Conservation (phyloP, 1,140 invertebrate genomes). For the Popillia japonica region DNA sequence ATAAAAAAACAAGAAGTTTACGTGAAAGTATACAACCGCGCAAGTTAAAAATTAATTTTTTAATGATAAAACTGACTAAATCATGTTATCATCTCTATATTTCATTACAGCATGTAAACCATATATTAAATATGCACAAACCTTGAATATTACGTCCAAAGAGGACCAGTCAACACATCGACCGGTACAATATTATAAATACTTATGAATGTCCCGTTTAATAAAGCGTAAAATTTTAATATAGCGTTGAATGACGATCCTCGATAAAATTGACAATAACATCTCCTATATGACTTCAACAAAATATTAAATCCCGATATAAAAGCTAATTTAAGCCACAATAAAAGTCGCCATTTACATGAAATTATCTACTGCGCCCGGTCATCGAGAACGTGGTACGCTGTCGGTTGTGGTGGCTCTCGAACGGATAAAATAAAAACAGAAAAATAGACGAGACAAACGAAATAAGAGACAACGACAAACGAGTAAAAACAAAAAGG, state of each 20-base stretch:
- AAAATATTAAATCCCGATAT: slow-evolving; percentile 39
- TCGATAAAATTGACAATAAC: slow-evolving; percentile 36
- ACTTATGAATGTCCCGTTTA: not conserved
- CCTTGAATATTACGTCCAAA: too few relatives aligned
- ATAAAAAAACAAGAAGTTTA: too few relatives aligned
- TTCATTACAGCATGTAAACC: too few relatives aligned
- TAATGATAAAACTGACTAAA: too few relatives aligned
- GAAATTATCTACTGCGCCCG: slow-evolving; percentile 26
- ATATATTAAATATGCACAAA: too few relatives aligned
- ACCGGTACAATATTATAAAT: too few relatives aligned
- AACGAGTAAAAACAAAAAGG: slow-evolving; percentile 20
- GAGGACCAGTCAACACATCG: too few relatives aligned
- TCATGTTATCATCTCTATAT: too few relatives aligned
- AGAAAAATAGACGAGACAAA: too few relatives aligned
- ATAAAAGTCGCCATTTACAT: slow-evolving; percentile 43
- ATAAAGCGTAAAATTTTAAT: slow-evolving; percentile 37
- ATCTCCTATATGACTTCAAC: slow-evolving; percentile 37
- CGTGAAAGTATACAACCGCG: too few relatives aligned
- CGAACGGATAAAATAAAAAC: not conserved
- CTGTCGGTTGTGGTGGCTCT: not conserved
- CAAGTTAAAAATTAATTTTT: too few relatives aligned
- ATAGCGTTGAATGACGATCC: slow-evolving; percentile 1
- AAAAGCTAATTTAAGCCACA: slow-evolving; percentile 38
- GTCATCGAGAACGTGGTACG: not conserved
- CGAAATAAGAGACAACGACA: slow-evolving; percentile 1